A percentile compares a stretch with the other conserved stretches of the same genome.
phyloP scores from a whole-genome alignment of 2,888 invertebrate species.

The Dasysyrphus albostriatus region DNA sequence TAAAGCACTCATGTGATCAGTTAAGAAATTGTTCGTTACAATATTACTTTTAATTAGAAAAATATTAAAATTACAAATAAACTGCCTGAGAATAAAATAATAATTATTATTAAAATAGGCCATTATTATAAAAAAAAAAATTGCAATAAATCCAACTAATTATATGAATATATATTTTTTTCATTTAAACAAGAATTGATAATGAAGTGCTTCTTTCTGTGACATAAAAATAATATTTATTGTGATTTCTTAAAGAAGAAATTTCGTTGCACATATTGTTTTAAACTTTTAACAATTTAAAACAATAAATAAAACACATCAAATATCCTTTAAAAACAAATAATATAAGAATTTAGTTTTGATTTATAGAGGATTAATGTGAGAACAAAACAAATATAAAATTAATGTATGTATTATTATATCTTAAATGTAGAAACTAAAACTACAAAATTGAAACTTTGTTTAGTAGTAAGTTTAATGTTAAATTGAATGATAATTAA shows the following conservation, averaged over 20 bases:
- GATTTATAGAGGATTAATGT: conserved; percentile 40
- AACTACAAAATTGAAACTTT: conserved; percentile 59
- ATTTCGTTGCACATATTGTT: conserved; percentile 64
- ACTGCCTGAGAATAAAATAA: conserved; percentile 57
- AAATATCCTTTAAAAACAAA: conserved; percentile 4
- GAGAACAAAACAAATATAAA: conserved; percentile 43
- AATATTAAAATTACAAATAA: conserved; percentile 54
- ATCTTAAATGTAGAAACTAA: conserved; percentile 59
- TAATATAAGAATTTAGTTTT: conserved; percentile 29
- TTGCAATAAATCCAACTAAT: conserved; percentile 35
- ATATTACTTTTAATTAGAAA: conserved; percentile 64
- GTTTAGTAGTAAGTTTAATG: conserved; percentile 72
- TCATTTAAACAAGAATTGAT: conserved; percentile 20
- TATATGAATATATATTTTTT: conserved; percentile 1
- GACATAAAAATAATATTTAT: conserved; percentile 55
- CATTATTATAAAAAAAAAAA: conserved; percentile 46
- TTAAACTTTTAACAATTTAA: conserved; percentile 28
- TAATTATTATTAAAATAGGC: conserved; percentile 27
- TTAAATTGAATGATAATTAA: conserved; percentile 52
- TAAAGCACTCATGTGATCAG: conserved; percentile 70
- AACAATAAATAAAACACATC: conserved; percentile 8
- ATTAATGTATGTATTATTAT: conserved; percentile 70
- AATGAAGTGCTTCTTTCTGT: conserved; percentile 68
- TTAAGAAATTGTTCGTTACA: conserved; percentile 58
- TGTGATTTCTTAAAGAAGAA: conserved; percentile 46